Evolutionary conservation across 2,888 invertebrate species (phyloP), one percentile per base, ranked within the genome.

Genomic region (Hoplodrina blanda): DNA sequence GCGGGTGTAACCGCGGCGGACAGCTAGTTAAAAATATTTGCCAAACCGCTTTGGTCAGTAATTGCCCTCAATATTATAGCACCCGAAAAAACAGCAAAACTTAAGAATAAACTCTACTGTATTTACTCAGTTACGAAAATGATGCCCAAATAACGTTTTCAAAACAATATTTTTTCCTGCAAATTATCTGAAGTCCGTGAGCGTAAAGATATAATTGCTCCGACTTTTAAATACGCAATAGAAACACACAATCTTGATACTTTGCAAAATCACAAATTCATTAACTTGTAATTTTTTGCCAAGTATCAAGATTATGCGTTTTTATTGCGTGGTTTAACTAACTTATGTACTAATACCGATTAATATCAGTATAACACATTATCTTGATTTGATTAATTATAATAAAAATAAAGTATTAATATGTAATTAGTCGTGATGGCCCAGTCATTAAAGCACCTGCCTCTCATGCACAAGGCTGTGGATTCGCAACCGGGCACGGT

Each of bases 151-250:
- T 11, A 55, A 44, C 6, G 3, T 20, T 44, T 13, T n/a, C 19
- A 55, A 46, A 46, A 41, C 4, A n/a, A 0, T n/a, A n/a, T 13
- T 55, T 54, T 44, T 17, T 54, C 11, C 13, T 44, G n/a, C 2
- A 52, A 44, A 54, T 60, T 49, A 15, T 19, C 19, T 60, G 17
- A 60, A 60, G 4, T 60, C 20, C 17, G 7, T 15, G 11, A 76
- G 55, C 77, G 50, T 73, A 73, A 73, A 76, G 46, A 69, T 52
- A 55, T 69, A 77, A 73, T 73, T 73, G n/a, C 50, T 8, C 13
- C 0, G 13, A 76, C 13, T 50, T 73, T 69, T n/a, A 19, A n/a
- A 54, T 8, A 50, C 49, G 54, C 30, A 60, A 69, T 50, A 25
- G 6, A 46, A 52, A 69, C 20, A 3, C 20, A 59, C 11, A 33